A percentile compares a stretch with the other conserved stretches of the same genome.
These are phyloP conservation scores for Macquaria ambigua DNA, from an alignment of 2,113 vertebrate genomes.

Conservation along the genomic window DNA sequence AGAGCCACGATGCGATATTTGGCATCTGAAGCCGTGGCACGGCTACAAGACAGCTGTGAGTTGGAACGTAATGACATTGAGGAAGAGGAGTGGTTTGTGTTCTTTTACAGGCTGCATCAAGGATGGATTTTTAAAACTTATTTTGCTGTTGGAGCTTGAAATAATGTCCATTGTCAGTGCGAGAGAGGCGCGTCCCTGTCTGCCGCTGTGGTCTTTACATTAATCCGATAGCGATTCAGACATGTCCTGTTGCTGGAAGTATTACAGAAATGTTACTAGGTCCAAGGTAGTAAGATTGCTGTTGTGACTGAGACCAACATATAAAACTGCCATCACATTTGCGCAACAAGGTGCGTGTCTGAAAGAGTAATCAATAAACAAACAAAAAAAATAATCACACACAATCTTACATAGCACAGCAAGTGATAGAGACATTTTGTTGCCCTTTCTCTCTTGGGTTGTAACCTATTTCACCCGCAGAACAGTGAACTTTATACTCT, in stretches of 20 bases:
- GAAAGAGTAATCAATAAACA: neutral
- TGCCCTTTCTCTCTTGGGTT: neutral
- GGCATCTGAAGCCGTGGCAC: neutral
- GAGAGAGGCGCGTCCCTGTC: neutral
- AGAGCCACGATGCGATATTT: neutral
- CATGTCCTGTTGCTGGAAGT: neutral
- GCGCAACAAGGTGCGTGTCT: neutral
- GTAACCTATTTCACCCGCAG: slow-evolving; percentile 1
- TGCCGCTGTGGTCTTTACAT: neutral
- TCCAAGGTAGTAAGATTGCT: neutral
- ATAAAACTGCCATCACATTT: neutral
- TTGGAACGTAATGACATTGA: neutral
- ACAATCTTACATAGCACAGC: neutral
- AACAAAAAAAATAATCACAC: neutral
- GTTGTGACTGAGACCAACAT: neutral
- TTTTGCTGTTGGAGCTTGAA: neutral
- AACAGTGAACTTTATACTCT: slow-evolving; percentile 25
- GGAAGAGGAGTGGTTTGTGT: neutral
- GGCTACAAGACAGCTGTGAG: neutral
- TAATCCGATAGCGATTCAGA: neutral
- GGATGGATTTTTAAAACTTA: neutral
- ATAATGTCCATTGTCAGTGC: neutral
- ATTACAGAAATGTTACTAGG: neutral
- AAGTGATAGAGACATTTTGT: neutral
- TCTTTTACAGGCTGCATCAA: neutral